Evolutionary conservation across 2,888 invertebrate species (phyloP).

Genomic region (Molorchus minor): DNA sequence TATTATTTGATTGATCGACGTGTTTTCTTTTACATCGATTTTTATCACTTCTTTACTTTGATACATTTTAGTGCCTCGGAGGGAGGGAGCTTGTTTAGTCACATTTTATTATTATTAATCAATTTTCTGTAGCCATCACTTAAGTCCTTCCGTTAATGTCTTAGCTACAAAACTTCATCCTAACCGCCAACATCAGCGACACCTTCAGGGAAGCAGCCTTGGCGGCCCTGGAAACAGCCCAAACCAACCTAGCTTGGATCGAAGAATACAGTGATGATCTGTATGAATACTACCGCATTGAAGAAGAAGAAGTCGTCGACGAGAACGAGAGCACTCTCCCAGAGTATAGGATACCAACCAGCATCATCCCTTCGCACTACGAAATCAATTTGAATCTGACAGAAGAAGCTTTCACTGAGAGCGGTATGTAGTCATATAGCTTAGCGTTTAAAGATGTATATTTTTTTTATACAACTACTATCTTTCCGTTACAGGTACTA

Average conservation of each 20-base stretch:
- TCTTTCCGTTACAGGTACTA: neutral
- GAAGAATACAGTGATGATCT: constrained; percentile 27
- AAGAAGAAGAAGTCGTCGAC: constrained; percentile 19
- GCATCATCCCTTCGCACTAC: constrained; percentile 10
- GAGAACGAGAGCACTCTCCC: constrained; percentile 5
- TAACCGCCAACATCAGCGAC: constrained; percentile 22
- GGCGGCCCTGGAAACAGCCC: constrained; percentile 28
- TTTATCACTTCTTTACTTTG: too few species aligned
- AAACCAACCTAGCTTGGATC: constrained; percentile 33
- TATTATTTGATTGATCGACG: too few species aligned
- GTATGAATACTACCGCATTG: constrained; percentile 27
- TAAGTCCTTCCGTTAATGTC: constrained; percentile 3
- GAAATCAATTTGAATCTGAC: constrained; percentile 8
- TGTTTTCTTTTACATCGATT: too few species aligned
- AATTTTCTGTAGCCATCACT: too few species aligned
- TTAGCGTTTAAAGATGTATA: too few species aligned
- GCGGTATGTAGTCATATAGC: too few species aligned
- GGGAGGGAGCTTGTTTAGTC: too few species aligned
- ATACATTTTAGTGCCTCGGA: too few species aligned
- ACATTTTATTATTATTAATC: too few species aligned
- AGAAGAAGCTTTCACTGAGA: constrained; percentile 8
- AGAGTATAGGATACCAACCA: constrained; percentile 12
- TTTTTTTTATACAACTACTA: neutral
- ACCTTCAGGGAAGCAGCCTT: constrained; percentile 30
- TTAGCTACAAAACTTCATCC: constrained; percentile 33